phyloP scores from a whole-genome alignment of 1,140 invertebrate species.

The Lordiphosa stackelbergi region DNA sequence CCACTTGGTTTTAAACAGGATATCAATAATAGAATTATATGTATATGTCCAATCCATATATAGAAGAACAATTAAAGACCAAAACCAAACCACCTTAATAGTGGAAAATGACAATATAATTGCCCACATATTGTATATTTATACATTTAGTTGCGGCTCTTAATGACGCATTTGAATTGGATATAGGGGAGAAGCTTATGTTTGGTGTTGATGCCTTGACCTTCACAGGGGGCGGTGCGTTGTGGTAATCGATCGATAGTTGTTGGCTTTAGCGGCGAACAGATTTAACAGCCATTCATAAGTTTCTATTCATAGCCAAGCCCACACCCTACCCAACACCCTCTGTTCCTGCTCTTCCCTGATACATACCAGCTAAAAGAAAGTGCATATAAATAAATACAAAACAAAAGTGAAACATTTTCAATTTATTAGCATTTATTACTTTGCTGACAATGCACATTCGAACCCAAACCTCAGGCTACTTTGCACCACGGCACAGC shows the following conservation, averaged over 20 bases:
- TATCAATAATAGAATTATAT: neutral
- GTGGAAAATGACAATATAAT: slow-evolving; percentile 27
- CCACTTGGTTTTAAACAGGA: too few species aligned
- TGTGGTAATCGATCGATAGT: slow-evolving; percentile 65
- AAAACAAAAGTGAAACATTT: slow-evolving; percentile 12
- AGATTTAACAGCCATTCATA: slow-evolving; percentile 31
- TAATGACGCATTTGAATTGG: slow-evolving; percentile 2
- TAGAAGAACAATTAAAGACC: slow-evolving; percentile 1
- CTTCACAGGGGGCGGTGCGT: slow-evolving; percentile 20
- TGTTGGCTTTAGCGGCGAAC: slow-evolving; percentile 39
- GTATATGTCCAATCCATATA: slow-evolving; percentile 9
- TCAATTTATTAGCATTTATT: slow-evolving; percentile 1
- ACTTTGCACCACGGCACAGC: slow-evolving; percentile 38
- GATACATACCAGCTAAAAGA: neutral
- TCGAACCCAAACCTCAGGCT: slow-evolving; percentile 12
- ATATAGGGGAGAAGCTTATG: neutral
- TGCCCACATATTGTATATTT: neutral
- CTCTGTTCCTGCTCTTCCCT: neutral
- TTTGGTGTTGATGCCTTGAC: slow-evolving; percentile 40
- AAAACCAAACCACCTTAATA: slow-evolving; percentile 7
- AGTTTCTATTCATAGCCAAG: slow-evolving; percentile 45
- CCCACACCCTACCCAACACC: neutral
- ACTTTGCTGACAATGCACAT: slow-evolving; percentile 33
- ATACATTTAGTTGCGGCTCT: neutral
- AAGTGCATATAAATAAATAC: neutral